phyloP scores from a whole-genome alignment of 2,113 vertebrate genomes.

The Sterna hirundo region DNA sequence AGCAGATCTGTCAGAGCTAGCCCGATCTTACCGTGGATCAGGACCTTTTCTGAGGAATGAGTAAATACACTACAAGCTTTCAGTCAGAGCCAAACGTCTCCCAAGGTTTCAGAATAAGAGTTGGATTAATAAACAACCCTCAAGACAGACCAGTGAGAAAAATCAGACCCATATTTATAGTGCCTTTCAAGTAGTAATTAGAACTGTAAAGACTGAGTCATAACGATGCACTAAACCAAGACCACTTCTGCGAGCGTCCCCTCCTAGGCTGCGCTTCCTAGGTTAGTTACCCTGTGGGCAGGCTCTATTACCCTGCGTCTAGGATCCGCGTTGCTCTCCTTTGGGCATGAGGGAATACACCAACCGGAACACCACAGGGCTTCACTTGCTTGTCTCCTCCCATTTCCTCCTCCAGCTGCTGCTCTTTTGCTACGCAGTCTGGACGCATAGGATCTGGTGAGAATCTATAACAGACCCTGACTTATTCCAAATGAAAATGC shows the following conservation, averaged over 20 bases:
- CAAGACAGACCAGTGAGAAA: background rate
- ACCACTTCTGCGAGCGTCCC: background rate
- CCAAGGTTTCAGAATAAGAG: background rate
- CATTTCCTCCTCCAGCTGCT: background rate
- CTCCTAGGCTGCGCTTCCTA: background rate
- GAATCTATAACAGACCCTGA: background rate
- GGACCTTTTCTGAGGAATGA: background rate
- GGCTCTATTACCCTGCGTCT: background rate
- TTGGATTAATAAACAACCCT: background rate
- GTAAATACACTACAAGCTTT: background rate
- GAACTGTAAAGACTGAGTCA: background rate
- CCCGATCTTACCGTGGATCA: background rate
- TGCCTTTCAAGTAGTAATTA: background rate
- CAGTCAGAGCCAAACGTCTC: background rate
- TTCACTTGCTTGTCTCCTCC: background rate
- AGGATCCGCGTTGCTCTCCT: background rate
- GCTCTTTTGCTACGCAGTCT: background rate
- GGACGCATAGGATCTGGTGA: background rate
- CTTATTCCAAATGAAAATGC: background rate
- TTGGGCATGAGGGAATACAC: background rate
- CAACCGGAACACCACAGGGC: background rate
- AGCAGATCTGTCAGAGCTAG: background rate
- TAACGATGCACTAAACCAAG: background rate
- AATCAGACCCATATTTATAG: background rate
- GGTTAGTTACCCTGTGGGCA: rapidly evolving